Conservation (phyloP, 2,113 vertebrate species). For the Galemys pyrenaicus region DNA sequence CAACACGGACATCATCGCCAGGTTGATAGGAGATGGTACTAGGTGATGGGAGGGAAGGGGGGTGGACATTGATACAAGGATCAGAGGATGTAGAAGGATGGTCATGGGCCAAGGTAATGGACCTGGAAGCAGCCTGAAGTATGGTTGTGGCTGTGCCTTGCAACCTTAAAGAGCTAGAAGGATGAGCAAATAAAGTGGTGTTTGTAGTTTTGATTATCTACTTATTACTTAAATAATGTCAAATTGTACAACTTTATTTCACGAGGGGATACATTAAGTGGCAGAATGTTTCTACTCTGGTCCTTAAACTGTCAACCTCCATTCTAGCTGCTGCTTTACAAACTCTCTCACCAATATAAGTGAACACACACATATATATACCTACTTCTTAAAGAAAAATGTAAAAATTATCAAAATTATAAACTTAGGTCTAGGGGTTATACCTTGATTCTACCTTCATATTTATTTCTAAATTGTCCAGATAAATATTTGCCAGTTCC, state of each 20-base stretch:
- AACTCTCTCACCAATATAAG: neutral
- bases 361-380: neutral
- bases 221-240: conserved; percentile 8
- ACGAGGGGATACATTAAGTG: neutral
- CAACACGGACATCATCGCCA: fast-evolving
- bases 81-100: neutral
- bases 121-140: neutral
- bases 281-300: neutral
- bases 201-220: neutral
- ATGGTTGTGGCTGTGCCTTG: neutral
- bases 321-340: neutral
- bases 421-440: neutral
- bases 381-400: conserved; percentile 50
- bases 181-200: neutral
- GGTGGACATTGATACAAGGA: neutral
- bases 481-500: neutral
- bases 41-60: neutral
- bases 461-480: conserved; percentile 10
- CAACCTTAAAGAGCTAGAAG: neutral
- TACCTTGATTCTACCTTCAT: neutral
- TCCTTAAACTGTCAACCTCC: neutral
- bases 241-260: neutral
- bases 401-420: neutral
- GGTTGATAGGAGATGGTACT: no score
- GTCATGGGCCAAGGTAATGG: no score